A percentile compares a stretch with the other conserved stretches of the same genome.
Evolutionary conservation across 2,113 vertebrate species (phyloP).

Genomic region (Erythrocebus patas): DNA sequence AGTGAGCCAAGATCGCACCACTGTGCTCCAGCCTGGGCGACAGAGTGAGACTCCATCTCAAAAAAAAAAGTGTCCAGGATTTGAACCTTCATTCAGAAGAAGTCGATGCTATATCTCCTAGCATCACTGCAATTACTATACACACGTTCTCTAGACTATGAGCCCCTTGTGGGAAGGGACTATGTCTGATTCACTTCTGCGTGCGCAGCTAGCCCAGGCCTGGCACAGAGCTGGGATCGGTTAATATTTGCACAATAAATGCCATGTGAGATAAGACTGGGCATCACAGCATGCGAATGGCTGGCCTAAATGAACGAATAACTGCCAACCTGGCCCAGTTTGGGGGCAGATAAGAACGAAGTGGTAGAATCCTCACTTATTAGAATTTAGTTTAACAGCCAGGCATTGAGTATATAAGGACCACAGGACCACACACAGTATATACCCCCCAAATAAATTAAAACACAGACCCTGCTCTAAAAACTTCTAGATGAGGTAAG

Average conservation of each 20-base stretch:
- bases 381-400: not conserved
- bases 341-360: not conserved
- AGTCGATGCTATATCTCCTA: not conserved
- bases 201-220: not conserved
- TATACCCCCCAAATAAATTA: conserved; percentile 5
- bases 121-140: not conserved
- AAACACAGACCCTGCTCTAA: not conserved
- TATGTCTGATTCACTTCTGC: not conserved
- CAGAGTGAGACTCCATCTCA: no score
- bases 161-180: not conserved
- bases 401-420: not conserved
- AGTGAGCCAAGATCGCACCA: no score
- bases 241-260: not conserved
- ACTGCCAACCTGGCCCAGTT: not conserved
- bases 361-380: not conserved
- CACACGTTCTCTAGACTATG: not conserved
- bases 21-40: no score
- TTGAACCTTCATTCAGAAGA: not conserved
- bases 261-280: not conserved
- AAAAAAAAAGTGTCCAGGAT: not conserved
- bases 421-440: not conserved
- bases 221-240: not conserved
- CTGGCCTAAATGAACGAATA: not conserved
- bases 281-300: not conserved
- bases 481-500: conserved; percentile 25